These are phyloP conservation scores for Malthinus seriepunctatus DNA, from an alignment of 2,888 invertebrate species.

Conservation along the genomic window DNA sequence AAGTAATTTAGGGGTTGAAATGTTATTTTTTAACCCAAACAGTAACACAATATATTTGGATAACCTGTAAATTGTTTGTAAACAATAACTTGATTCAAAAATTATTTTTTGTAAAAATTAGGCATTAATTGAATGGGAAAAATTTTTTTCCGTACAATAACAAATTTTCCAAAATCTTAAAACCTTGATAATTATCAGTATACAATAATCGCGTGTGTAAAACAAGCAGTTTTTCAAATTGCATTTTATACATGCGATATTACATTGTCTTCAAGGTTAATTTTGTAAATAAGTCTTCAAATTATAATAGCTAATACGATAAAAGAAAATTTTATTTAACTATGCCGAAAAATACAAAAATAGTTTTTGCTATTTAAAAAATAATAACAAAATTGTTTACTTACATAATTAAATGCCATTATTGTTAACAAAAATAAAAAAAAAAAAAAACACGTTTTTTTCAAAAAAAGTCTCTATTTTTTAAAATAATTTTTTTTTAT, in stretches of 20 bases:
- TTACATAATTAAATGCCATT: conserved; percentile 3
- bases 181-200: conserved; percentile 9
- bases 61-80: too few species aligned
- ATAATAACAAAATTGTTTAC: conserved; percentile 8
- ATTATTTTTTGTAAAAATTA: too few species aligned
- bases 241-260: conserved; percentile 24
- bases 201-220: conserved; percentile 26
- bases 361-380: neutral
- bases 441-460: neutral
- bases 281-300: conserved; percentile 4
- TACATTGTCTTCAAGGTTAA: conserved; percentile 27
- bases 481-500: neutral
- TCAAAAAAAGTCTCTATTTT: conserved; percentile 3
- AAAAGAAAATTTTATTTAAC: too few species aligned
- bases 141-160: too few species aligned
- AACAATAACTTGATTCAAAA: too few species aligned
- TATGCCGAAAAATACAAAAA: neutral
- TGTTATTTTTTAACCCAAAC: too few species aligned
- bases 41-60: too few species aligned
- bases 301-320: too few species aligned
- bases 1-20: too few species aligned
- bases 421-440: neutral
- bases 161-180: neutral
- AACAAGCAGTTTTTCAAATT: conserved; percentile 21
- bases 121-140: too few species aligned